These are phyloP conservation scores for Lepus americanus DNA, from an alignment of 2,113 vertebrate genomes.

Conservation along the genomic window DNA sequence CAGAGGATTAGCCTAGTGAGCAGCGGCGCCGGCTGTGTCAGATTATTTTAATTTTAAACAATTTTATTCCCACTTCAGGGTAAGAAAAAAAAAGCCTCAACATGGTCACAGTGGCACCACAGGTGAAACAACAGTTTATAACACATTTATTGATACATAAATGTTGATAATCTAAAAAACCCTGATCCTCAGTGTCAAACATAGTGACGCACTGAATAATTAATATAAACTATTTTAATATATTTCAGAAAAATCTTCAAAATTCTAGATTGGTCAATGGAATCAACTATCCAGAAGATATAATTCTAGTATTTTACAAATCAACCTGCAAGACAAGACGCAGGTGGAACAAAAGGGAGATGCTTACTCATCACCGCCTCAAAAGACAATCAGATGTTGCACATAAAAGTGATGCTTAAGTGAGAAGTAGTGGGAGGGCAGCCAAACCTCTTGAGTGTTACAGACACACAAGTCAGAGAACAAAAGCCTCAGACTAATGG, in stretches of 20 bases:
- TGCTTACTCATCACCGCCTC: background rate
- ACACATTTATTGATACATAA: background rate
- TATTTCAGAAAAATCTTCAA: conserved; percentile 34
- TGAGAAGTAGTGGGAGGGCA: background rate
- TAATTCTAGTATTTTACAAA: background rate
- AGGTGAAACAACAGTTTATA: background rate
- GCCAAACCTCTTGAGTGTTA: background rate
- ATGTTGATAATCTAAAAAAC: background rate
- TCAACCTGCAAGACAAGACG: background rate
- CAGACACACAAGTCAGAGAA: background rate
- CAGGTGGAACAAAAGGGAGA: background rate
- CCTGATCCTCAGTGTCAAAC: background rate
- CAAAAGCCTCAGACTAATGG: background rate
- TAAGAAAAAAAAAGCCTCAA: conserved; percentile 34
- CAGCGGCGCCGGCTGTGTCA: background rate
- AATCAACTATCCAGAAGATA: background rate
- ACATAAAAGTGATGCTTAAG: background rate
- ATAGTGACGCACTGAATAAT: background rate
- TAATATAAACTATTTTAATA: conserved; percentile 28
- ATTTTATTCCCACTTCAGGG: background rate
- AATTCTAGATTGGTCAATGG: background rate
- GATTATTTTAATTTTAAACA: background rate
- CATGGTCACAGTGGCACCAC: background rate
- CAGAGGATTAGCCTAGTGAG: no score
- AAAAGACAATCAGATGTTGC: background rate